These are phyloP conservation scores for Glomeris marginata DNA, from an alignment of 2,888 invertebrate genomes.

Conservation along the genomic window DNA sequence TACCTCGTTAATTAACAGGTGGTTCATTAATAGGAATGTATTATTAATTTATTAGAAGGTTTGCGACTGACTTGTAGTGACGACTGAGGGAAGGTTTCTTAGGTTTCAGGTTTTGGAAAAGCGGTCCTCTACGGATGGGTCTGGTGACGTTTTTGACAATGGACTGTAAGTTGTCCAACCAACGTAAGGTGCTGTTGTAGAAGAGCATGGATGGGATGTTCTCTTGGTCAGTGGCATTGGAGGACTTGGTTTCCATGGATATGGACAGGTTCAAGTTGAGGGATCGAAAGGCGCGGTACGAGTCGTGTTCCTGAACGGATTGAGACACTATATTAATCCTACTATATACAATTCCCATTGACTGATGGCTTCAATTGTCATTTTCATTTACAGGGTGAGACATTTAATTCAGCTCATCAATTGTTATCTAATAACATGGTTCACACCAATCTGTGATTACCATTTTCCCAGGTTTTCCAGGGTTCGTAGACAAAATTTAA, in stretches of 20 bases:
- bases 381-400: no score
- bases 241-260: slow-evolving; percentile 63
- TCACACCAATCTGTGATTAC: no score
- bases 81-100: slow-evolving; percentile 82
- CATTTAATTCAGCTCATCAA: no score
- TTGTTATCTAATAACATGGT: no score
- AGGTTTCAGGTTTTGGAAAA: slow-evolving; percentile 70
- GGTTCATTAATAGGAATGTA: no score
- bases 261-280: slow-evolving; percentile 64
- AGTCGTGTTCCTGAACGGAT: slow-evolving; percentile 65
- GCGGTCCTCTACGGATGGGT: slow-evolving; percentile 77
- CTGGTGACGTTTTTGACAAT: slow-evolving; percentile 59
- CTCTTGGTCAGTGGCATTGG: slow-evolving; percentile 26
- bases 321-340: neutral
- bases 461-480: no score
- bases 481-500: no score
- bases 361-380: no score
- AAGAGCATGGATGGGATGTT: slow-evolving; percentile 42
- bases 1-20: no score
- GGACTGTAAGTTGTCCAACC: slow-evolving; percentile 91
- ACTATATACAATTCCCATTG: no score
- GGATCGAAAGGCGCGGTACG: slow-evolving; percentile 85
- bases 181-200: slow-evolving; percentile 84
- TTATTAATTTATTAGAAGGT: no score
- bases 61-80: slow-evolving; percentile 38